These are phyloP conservation scores for Camptogramma bilineatum DNA, from an alignment of 2,888 invertebrate genomes.

Conservation along the genomic window DNA sequence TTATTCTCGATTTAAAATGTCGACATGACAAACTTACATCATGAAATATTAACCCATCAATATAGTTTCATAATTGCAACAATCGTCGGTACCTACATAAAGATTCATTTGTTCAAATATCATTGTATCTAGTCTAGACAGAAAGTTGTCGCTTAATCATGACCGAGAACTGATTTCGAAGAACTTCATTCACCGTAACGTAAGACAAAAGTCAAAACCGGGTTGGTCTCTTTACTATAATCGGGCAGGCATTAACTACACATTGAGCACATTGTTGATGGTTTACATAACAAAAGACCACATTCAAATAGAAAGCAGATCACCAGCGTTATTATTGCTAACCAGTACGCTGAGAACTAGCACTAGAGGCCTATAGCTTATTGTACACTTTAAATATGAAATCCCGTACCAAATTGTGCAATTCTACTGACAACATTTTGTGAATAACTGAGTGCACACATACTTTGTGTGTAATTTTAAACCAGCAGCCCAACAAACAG, in stretches of 20 bases:
- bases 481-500: slow-evolving; percentile 1
- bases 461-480: background rate
- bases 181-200: slow-evolving; percentile 36
- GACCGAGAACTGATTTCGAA: slow-evolving; percentile 30
- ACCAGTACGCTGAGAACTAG: background rate
- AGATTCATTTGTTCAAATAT: slow-evolving; percentile 9
- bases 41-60: slow-evolving; percentile 6
- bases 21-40: slow-evolving; percentile 8
- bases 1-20: background rate
- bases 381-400: background rate
- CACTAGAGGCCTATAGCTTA: background rate
- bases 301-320: slow-evolving; percentile 17
- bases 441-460: background rate
- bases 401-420: background rate
- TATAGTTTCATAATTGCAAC: slow-evolving; percentile 15
- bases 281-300: slow-evolving; percentile 72
- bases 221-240: slow-evolving; percentile 50
- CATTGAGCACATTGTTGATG: slow-evolving; percentile 64
- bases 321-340: slow-evolving; percentile 6
- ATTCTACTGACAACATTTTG: background rate
- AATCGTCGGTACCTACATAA: slow-evolving; percentile 4
- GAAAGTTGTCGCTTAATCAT: slow-evolving; percentile 37
- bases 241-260: slow-evolving; percentile 57
- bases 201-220: slow-evolving; percentile 39
- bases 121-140: slow-evolving; percentile 32